Conservation (phyloP, 2,888 invertebrate species). For the Diarsia mendica region DNA sequence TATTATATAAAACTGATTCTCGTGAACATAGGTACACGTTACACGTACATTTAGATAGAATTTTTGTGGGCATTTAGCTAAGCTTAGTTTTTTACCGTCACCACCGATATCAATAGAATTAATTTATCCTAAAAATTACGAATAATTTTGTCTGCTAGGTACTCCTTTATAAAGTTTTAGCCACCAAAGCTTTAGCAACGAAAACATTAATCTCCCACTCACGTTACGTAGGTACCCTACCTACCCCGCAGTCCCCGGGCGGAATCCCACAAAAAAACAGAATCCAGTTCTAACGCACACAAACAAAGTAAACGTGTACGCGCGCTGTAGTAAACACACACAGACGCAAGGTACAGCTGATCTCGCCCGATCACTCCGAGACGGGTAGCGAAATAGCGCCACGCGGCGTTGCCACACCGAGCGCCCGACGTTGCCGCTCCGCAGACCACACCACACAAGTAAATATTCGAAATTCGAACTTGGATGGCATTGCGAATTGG, state of each 20-base stretch:
- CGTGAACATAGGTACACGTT: neutral
- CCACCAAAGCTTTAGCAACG: constrained; percentile 25
- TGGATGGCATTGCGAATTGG: constrained; percentile 81
- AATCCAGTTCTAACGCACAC: constrained; percentile 58
- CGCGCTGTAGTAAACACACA: constrained; percentile 63
- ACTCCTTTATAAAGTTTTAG: neutral
- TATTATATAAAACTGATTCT: neutral
- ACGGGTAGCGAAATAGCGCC: constrained; percentile 73
- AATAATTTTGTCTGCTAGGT: neutral
- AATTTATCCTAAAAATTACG: neutral
- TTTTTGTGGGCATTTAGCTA: too few relatives aligned
- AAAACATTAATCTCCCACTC: constrained; percentile 49
- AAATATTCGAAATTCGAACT: constrained; percentile 77
- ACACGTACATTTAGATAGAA: neutral
- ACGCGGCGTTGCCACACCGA: constrained; percentile 77
- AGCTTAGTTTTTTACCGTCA: constrained; percentile 8
- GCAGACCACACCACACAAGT: constrained; percentile 73
- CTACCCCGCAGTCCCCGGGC: constrained; percentile 22
- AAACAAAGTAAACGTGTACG: constrained; percentile 31
- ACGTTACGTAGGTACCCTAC: constrained; percentile 13
- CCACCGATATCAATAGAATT: neutral
- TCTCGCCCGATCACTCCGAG: constrained; percentile 69
- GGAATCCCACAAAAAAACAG: constrained; percentile 56
- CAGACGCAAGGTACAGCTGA: constrained; percentile 65
- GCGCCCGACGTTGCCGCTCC: constrained; percentile 75